phyloP scores from a whole-genome alignment of 1,140 invertebrate genomes.

The Daktulosphaira vitifoliae region DNA sequence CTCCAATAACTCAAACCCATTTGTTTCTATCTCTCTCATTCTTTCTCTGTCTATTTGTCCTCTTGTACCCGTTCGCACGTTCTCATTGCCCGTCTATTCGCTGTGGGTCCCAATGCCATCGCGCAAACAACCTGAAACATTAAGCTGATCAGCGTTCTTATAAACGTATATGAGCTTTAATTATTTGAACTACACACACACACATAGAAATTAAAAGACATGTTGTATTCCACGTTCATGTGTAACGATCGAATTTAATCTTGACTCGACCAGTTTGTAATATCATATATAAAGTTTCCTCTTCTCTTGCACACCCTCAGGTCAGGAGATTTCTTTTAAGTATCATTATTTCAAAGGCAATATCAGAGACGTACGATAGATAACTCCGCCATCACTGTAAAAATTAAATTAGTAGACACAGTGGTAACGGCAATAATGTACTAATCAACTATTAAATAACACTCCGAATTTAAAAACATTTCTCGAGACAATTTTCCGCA shows the following conservation, averaged over 20 bases:
- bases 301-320: not conserved
- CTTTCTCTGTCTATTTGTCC: not conserved
- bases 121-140: constrained; percentile 25
- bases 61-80: too few species aligned
- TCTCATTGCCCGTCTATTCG: constrained; percentile 7
- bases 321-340: too few species aligned
- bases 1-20: constrained; percentile 34
- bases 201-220: constrained; percentile 4
- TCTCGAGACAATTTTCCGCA: too few species aligned
- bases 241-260: constrained; percentile 32
- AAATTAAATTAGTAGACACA: too few species aligned
- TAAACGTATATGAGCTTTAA: constrained; percentile 13
- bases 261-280: not conserved
- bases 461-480: too few species aligned
- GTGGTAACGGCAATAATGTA: too few species aligned
- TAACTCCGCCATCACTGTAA: too few species aligned
- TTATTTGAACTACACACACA: constrained; percentile 23
- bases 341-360: too few species aligned
- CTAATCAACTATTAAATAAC: too few species aligned
- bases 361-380: too few species aligned
- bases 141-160: constrained; percentile 21
- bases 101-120: not conserved
- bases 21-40: constrained; percentile 13
- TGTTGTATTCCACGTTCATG: not conserved
- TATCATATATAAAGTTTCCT: not conserved